phyloP scores from a whole-genome alignment of 2,888 invertebrate species.

The Microchrysa polita region DNA sequence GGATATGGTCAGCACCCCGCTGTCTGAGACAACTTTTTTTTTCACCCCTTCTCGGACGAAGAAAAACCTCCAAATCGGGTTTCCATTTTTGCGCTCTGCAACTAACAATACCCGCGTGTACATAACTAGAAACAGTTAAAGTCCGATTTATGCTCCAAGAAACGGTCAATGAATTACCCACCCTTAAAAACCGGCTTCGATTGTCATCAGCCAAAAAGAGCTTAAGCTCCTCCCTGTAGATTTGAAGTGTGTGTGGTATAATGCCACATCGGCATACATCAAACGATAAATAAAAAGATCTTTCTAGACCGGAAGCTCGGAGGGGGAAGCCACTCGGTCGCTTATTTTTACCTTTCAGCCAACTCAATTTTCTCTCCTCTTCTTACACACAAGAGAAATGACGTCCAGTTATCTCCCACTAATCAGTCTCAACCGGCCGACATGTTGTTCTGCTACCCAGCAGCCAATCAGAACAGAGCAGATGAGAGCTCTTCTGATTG shows the following conservation, averaged over 20 bases:
- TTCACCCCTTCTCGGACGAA: neutral
- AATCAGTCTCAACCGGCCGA: slow-evolving; percentile 38
- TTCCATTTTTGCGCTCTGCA: slow-evolving; percentile 34
- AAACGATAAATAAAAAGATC: neutral
- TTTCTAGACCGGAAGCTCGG: neutral
- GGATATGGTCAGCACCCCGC: slow-evolving; percentile 31
- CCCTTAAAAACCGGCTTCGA: slow-evolving; percentile 1
- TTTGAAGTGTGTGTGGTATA: neutral
- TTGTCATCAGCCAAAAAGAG: slow-evolving; percentile 26
- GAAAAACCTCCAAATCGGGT: slow-evolving; percentile 16
- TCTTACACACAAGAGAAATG: neutral
- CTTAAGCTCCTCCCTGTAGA: slow-evolving; percentile 43
- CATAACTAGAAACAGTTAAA: slow-evolving; percentile 48
- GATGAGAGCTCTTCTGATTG: slow-evolving; percentile 28
- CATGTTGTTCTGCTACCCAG: slow-evolving; percentile 31
- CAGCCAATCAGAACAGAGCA: slow-evolving; percentile 40
- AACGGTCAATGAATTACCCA: slow-evolving; percentile 36
- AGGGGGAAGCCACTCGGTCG: neutral
- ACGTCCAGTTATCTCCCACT: neutral
- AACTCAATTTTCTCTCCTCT: neutral
- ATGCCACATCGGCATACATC: neutral
- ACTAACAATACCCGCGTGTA: slow-evolving; percentile 25
- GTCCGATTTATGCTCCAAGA: slow-evolving; percentile 45
- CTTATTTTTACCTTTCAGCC: neutral
- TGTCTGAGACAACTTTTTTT: neutral